Conservation (phyloP, 2,888 invertebrate genomes). For the Cotesia congregata region DNA sequence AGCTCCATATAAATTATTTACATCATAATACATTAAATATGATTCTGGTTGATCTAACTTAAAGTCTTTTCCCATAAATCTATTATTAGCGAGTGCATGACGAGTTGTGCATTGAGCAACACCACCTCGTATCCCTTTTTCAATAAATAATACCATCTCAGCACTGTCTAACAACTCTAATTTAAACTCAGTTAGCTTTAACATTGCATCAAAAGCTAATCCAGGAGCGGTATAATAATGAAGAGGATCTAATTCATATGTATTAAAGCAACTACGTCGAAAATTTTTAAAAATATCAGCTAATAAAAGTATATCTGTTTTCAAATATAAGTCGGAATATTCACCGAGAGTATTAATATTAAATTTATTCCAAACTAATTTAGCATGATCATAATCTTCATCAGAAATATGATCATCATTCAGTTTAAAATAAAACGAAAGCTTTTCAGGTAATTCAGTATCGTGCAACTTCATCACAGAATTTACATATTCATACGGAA, state of each 20-base stretch:
- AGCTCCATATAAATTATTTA: conserved; percentile 41
- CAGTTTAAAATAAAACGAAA: conserved; percentile 50
- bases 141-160: conserved; percentile 52
- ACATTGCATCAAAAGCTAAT: conserved; percentile 43
- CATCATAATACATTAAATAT: conserved; percentile 44
- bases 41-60: conserved; percentile 29
- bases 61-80: conserved; percentile 43
- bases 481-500: conserved; percentile 57
- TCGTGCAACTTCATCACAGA: conserved; percentile 11
- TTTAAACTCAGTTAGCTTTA: conserved; percentile 41
- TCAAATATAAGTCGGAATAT: conserved; percentile 62
- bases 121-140: conserved; percentile 52
- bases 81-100: conserved; percentile 51
- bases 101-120: conserved; percentile 50
- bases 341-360: conserved; percentile 56
- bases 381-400: conserved; percentile 59
- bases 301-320: conserved; percentile 49
- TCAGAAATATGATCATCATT: conserved; percentile 45
- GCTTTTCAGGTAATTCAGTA: conserved; percentile 41
- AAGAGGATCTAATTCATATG: conserved; percentile 58
- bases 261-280: conserved; percentile 50
- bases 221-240: conserved; percentile 45
- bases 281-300: conserved; percentile 65
- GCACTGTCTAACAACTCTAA: conserved; percentile 46
- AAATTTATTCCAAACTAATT: conserved; percentile 57